Evolutionary conservation across 2,113 vertebrate genomes (phyloP).

Genomic region (Argyrosomus japonicus): DNA sequence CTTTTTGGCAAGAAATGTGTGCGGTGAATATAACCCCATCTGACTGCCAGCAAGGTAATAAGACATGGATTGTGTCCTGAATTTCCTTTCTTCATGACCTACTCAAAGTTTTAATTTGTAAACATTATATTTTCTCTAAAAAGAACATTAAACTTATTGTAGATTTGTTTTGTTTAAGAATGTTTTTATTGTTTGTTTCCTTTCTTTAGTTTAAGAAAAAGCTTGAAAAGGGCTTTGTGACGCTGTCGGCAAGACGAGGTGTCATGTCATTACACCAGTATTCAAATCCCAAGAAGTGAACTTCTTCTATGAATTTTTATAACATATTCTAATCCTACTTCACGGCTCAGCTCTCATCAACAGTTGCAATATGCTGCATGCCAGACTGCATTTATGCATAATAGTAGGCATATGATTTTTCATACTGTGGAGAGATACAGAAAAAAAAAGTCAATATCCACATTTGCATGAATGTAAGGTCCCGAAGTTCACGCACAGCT

Average conservation of each 20-base stretch:
- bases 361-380: neutral
- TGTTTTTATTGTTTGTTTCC: neutral
- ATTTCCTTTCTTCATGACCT: neutral
- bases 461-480: neutral
- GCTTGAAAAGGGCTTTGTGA: neutral
- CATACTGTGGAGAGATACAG: neutral
- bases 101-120: neutral
- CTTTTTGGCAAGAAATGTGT: neutral
- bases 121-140: neutral
- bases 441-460: neutral
- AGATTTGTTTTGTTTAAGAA: neutral
- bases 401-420: conserved; percentile 8
- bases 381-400: conserved; percentile 25
- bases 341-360: conserved; percentile 6
- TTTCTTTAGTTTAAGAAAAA: neutral
- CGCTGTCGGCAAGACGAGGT: neutral
- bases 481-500: neutral
- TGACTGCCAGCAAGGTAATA: neutral
- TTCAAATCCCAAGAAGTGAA: conserved; percentile 10
- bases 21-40: neutral
- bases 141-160: neutral
- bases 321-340: conserved; percentile 10
- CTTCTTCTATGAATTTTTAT: conserved; percentile 5
- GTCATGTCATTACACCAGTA: neutral
- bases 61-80: neutral